Conservation (phyloP, 2,888 invertebrate genomes). For the Luperina nickerlii region DNA sequence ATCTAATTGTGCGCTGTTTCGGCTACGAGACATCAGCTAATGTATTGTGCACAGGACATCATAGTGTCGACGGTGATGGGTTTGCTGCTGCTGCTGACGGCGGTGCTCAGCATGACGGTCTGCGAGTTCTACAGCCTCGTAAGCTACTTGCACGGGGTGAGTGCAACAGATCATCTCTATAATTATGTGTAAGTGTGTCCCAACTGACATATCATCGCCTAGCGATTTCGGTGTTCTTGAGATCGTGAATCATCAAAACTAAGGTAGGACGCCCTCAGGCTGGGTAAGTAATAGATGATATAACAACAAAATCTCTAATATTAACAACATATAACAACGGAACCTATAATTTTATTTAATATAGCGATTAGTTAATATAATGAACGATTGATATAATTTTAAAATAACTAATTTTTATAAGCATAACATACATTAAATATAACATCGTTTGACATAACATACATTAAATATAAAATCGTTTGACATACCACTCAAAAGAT, state of each 20-base stretch:
- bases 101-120: constrained; percentile 70
- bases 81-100: constrained; percentile 71
- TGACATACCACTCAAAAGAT: too few relatives aligned
- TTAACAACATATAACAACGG: too few relatives aligned
- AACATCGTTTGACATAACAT: too few relatives aligned
- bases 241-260: not conserved
- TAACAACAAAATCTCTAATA: too few relatives aligned
- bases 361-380: too few relatives aligned
- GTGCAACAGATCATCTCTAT: not conserved
- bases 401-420: too few relatives aligned
- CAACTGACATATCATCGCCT: not conserved
- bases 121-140: constrained; percentile 65
- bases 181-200: not conserved
- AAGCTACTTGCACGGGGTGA: constrained; percentile 73
- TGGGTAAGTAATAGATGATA: too few relatives aligned
- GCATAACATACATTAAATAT: too few relatives aligned
- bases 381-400: too few relatives aligned
- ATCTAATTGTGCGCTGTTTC: not conserved
- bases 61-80: constrained; percentile 73
- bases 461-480: too few relatives aligned
- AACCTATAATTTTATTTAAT: too few relatives aligned
- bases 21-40: not conserved
- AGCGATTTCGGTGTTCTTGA: not conserved
- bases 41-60: constrained; percentile 71
- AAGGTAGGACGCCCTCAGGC: not conserved